Percentiles rank a stretch among this genome's conserved stretches.
phyloP scores from a whole-genome alignment of 1,140 invertebrate species.

The Diabrotica undecimpunctata region DNA sequence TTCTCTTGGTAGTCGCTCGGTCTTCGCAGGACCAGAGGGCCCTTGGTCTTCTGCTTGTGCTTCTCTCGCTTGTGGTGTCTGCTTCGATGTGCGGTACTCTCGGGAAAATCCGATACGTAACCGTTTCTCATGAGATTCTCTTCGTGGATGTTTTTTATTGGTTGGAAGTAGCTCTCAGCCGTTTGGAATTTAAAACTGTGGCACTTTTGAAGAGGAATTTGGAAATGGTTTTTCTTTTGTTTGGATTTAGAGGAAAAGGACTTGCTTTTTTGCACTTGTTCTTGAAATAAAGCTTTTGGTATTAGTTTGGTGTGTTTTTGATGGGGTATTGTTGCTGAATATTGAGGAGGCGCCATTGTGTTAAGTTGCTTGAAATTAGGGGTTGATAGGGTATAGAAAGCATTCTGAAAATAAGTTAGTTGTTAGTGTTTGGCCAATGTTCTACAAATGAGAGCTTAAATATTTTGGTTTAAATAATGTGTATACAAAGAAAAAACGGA shows the following conservation, averaged over 20 bases:
- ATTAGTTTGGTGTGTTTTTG: conserved; percentile 45
- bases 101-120: conserved; percentile 43
- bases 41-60: conserved; percentile 42
- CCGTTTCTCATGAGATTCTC: conserved; percentile 53
- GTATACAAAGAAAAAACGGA: too few relatives aligned
- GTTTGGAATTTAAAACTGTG: conserved; percentile 67
- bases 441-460: too few relatives aligned
- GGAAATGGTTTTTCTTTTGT: conserved; percentile 57
- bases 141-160: conserved; percentile 55
- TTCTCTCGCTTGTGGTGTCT: conserved; percentile 36
- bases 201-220: conserved; percentile 63
- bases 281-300: conserved; percentile 44
- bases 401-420: conserved; percentile 43
- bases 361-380: conserved; percentile 44
- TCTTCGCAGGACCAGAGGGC: conserved; percentile 38
- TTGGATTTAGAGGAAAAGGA: conserved; percentile 42
- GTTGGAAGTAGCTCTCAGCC: conserved; percentile 60
- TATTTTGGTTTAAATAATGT: too few relatives aligned
- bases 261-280: conserved; percentile 43
- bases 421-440: conserved; percentile 8
- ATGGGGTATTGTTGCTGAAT: conserved; percentile 46
- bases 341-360: conserved; percentile 39
- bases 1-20: conserved; percentile 42
- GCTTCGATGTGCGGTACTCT: conserved; percentile 27
- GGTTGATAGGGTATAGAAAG: conserved; percentile 48